Conservation (phyloP, 2,797 vertebrate genomes). For the Streptopelia turtur region DNA sequence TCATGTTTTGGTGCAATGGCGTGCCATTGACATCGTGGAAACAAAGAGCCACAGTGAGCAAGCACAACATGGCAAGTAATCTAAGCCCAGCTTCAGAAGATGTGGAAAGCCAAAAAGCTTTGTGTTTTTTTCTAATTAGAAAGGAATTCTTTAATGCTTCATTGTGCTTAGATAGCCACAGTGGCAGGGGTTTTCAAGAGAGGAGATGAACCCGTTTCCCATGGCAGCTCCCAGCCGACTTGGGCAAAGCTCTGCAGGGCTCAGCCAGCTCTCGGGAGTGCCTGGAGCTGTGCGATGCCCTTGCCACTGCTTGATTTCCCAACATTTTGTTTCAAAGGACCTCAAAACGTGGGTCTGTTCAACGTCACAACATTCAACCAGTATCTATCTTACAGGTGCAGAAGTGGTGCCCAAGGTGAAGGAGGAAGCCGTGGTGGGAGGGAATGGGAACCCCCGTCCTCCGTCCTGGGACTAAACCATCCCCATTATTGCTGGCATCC, state of each 20-base stretch:
- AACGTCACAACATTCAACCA: not conserved
- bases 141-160: not conserved
- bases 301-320: accelerated
- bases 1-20: accelerated
- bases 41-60: accelerated
- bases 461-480: not conserved
- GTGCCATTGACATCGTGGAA: accelerated
- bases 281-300: not conserved
- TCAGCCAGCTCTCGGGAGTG: not conserved
- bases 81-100: not conserved
- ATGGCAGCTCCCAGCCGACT: not conserved
- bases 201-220: not conserved
- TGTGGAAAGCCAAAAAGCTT: not conserved
- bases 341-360: not conserved
- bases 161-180: not conserved
- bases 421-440: not conserved
- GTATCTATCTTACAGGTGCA: not conserved
- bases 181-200: not conserved
- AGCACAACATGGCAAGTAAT: not conserved
- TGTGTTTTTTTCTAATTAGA: not conserved
- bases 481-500: accelerated
- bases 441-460: accelerated
- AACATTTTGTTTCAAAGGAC: not conserved
- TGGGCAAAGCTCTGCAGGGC: not conserved
- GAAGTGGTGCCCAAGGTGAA: not conserved